Percentiles rank a stretch among this genome's conserved stretches.
Conservation (phyloP, 2,797 vertebrate species). For the Meriones psammophilus region DNA sequence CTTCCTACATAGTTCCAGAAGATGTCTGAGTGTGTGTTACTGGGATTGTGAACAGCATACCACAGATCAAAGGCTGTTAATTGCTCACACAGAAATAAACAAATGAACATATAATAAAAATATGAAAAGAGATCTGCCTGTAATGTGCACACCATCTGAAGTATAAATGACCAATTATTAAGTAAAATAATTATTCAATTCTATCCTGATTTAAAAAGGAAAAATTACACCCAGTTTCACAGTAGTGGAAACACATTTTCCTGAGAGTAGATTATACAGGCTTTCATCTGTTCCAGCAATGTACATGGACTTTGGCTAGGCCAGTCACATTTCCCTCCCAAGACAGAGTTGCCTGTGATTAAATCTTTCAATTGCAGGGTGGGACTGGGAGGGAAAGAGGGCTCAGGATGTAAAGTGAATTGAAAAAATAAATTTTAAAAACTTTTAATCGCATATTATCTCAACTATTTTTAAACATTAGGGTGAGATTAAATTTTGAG, state of each 20-base stretch:
- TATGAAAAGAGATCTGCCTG: background rate
- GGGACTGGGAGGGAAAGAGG: too few relatives aligned
- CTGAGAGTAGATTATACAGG: background rate
- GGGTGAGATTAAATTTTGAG: background rate
- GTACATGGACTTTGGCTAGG: background rate
- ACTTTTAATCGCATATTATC: constrained; percentile 36
- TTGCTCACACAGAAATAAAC: constrained; percentile 26
- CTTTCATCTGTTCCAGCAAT: background rate
- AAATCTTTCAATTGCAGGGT: background rate
- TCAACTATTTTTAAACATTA: constrained; percentile 46
- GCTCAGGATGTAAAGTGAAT: too few relatives aligned
- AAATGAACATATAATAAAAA: background rate
- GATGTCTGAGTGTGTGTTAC: background rate
- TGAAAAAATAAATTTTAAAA: background rate
- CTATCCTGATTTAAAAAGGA: background rate
- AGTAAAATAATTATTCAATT: constrained; percentile 13
- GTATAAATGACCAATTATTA: background rate
- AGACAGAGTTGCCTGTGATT: constrained; percentile 34
- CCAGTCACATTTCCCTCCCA: background rate
- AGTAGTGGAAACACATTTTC: background rate
- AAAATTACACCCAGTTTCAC: background rate
- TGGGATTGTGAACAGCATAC: background rate
- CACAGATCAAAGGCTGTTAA: background rate
- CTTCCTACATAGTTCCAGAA: background rate
- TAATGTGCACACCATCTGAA: background rate